Evolutionary conservation across 2,888 invertebrate genomes (phyloP), one percentile per base, ranked within the genome.

Genomic region (Hypercompe scribonia): DNA sequence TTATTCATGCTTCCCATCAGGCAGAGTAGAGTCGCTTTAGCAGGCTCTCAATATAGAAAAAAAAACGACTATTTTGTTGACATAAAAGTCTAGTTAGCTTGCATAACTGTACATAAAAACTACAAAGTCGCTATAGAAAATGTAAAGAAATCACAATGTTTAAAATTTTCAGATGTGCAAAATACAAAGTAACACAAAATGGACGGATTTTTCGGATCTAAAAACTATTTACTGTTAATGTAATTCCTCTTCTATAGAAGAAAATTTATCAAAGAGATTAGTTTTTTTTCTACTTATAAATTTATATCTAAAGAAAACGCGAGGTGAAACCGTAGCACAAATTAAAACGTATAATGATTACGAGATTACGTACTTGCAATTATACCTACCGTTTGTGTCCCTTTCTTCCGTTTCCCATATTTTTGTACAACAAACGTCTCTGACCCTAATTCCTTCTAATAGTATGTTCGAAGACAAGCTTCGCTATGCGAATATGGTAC

Each of bases 371-470:
- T 75, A 76, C 72, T 65, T 58, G 68, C 72, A 81, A 77, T 83
- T 83, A 83, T 74, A 68, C 65, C 70, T 36, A 72, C 71, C 72
- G 72, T 76, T 73, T 68, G 50, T 54, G 31, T 65, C 64, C 69
- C 63, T 68, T 42, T 65, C 50, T 74, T 83, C 84, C 84, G 74
- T 74, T 81, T 67, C 50, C 76, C 77, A 78, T 83, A 81, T 73
- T 68, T 81, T 46, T 54, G 15, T 3, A 66, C 74, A 74, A 84
- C 73, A 71, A 84, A 83, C 76, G 76, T 79, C 68, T 39, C 11
- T 68, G 81, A 79, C 83, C 85, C 72, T 83, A 81, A 83, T 84
- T 79, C 84, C 77, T 81, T 78, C 74, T 84, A 84, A 81, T 79
- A 83, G 69, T 73, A 77, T 75, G 71, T 79, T 70, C 66, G 71